Base-by-base conservation (phyloP, 2,113 vertebrate species). In the Eudyptes chrysolophus region DNA sequence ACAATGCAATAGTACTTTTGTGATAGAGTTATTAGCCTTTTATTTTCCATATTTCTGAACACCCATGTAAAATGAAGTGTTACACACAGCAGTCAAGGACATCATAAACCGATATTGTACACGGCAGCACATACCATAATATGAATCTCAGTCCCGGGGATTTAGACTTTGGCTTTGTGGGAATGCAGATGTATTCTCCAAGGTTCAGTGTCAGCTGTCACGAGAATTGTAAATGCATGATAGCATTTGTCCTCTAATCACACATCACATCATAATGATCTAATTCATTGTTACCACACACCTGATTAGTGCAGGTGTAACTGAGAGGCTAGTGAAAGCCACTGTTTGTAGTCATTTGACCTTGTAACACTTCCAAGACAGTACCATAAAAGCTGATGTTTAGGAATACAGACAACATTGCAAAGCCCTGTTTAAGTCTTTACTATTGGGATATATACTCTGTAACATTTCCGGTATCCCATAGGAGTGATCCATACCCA, bases 191-290 rank as follows among this genome's bases (percentile, higher is more conserved):
- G 9, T 52, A 20, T 65, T 79, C 38, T 42, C 34, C 5, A 20
- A 88, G 27, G 36, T 72, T 77, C 34, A 49, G 22, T 55, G 52
- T 52, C 32, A 21, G 7, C 4, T 29, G 44, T 19, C 32, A 21
- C 36, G 25, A 62, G 25, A 80, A 82, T 0, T 25, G 17, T 38
- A 69, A 87, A 68, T 30, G 2, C 6, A 10, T 27, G 20, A 6
- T 17, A 15, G 4, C 17, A 13, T 70, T 85, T 75, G 12, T 44
- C 24, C 22, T 69, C 49, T 64, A 38, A n/a, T 71, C n/a, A 30
- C 24, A 16, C 24, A 38, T 9, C n/a, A 4, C 1, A 0, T 16
- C 19, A 49, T 44, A 1, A 4, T 12, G 22, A 42, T 9, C 21
- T 24, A 51, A 24, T 4, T 79, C 40, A 44, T 25, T 2, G 17